These are phyloP conservation scores for Thamnophis sirtalis DNA, from an alignment of 2,113 vertebrate species.

Conservation along the genomic window DNA sequence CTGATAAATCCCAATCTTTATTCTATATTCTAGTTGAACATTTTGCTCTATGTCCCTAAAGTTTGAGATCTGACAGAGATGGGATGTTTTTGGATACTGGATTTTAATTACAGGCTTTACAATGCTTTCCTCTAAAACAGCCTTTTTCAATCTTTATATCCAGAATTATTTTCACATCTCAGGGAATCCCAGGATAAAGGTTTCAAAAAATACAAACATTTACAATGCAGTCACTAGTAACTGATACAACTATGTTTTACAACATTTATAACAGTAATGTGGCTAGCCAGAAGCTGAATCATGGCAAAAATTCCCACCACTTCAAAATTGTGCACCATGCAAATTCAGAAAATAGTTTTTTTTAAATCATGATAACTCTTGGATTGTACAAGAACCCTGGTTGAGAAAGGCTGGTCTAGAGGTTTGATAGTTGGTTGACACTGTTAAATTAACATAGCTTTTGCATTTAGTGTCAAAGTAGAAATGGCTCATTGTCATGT, in stretches of 20 bases:
- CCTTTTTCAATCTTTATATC: background rate
- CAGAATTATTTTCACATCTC: background rate
- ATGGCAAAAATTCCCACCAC: background rate
- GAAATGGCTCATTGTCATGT: background rate
- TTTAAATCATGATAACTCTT: background rate
- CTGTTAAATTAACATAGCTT: background rate
- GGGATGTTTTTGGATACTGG: background rate
- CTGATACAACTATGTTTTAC: background rate
- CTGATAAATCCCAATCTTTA: background rate
- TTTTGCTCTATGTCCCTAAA: background rate
- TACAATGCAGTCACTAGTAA: background rate
- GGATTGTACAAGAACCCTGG: background rate
- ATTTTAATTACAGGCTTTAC: background rate
- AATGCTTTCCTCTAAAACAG: background rate
- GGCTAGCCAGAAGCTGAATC: background rate
- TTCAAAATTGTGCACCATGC: background rate
- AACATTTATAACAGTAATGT: background rate
- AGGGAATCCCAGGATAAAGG: background rate
- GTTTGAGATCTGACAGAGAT: background rate
- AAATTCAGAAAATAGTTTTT: background rate
- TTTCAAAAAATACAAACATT: background rate
- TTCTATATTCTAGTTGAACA: background rate
- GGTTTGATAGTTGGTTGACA: background rate
- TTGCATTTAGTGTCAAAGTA: background rate
- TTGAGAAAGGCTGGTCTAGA: background rate